A percentile compares a stretch with the other conserved stretches of the same genome.
phyloP scores from a whole-genome alignment of 2,113 vertebrate genomes.

The Plotosus lineatus region DNA sequence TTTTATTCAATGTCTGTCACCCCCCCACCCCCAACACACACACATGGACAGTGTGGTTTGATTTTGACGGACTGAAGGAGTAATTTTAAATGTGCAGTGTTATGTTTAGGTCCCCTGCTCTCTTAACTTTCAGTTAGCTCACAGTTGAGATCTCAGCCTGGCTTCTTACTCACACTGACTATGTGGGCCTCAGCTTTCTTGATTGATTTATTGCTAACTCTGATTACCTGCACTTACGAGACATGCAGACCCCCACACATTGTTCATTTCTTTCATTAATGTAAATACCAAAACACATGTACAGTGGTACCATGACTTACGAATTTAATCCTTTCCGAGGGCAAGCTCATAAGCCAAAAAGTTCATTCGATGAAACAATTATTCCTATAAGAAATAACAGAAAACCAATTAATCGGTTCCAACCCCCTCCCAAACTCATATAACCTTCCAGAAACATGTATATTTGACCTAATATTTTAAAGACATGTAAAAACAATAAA shows the following conservation, averaged over 20 bases:
- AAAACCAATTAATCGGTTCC: too few relatives aligned
- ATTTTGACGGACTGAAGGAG: not conserved
- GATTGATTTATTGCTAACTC: slow-evolving; percentile 50
- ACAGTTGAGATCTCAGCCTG: not conserved
- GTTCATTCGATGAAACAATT: too few relatives aligned
- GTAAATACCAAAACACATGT: too few relatives aligned
- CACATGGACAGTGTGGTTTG: slow-evolving; percentile 4
- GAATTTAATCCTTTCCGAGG: too few relatives aligned
- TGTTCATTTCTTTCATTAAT: too few relatives aligned
- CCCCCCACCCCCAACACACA: not conserved
- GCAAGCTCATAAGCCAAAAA: too few relatives aligned
- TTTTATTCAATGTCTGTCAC: not conserved
- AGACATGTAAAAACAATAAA: too few relatives aligned
- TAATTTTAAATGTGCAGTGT: not conserved
- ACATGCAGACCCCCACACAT: slow-evolving; percentile 39
- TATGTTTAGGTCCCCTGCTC: not conserved
- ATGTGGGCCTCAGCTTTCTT: slow-evolving; percentile 13
- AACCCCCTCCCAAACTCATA: too few relatives aligned
- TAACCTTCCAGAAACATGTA: too few relatives aligned
- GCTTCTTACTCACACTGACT: not conserved
- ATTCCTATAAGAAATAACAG: too few relatives aligned
- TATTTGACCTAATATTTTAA: too few relatives aligned
- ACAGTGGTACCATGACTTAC: too few relatives aligned
- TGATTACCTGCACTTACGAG: slow-evolving; percentile 61
- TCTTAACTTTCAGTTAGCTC: not conserved